Percentiles rank a stretch among this genome's conserved stretches.
Conservation (phyloP, 2,888 invertebrate genomes). For the Tipula vernalis region DNA sequence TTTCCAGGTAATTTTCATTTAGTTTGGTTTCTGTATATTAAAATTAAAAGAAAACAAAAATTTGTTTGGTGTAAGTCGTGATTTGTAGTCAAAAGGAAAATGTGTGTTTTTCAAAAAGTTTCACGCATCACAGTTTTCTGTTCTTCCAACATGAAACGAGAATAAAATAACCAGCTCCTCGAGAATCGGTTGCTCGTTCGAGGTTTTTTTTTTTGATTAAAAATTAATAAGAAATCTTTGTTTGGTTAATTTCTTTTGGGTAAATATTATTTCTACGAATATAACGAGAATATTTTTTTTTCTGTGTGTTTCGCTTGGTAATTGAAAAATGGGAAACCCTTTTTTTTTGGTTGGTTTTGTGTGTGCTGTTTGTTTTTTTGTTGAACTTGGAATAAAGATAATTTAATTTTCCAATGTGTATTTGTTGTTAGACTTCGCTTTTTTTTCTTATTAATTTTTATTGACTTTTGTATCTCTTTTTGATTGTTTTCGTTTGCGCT, state of each 20-base stretch:
- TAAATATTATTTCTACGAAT: background rate
- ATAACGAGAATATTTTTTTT: background rate
- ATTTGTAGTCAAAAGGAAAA: background rate
- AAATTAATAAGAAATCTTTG: background rate
- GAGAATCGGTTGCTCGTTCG: background rate
- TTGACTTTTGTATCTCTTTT: background rate
- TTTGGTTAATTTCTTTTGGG: background rate
- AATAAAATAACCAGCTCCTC: background rate
- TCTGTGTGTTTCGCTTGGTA: background rate
- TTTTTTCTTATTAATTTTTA: background rate
- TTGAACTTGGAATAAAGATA: constrained; percentile 11
- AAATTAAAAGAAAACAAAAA: background rate
- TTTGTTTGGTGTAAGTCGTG: background rate
- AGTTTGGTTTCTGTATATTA: constrained; percentile 18
- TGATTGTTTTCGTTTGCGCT: background rate
- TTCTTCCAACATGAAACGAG: background rate
- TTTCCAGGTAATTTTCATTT: constrained; percentile 54
- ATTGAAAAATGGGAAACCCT: background rate
- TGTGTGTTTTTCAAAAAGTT: background rate
- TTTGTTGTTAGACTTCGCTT: background rate
- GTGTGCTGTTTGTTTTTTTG: background rate
- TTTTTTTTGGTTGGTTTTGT: background rate
- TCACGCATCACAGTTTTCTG: background rate
- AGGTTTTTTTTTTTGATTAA: background rate
- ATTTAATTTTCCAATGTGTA: background rate